A percentile compares a stretch with the other conserved stretches of the same genome.
Conservation (phyloP, 92 coral and sea anemone species). For the Epizoanthus scotinus region DNA sequence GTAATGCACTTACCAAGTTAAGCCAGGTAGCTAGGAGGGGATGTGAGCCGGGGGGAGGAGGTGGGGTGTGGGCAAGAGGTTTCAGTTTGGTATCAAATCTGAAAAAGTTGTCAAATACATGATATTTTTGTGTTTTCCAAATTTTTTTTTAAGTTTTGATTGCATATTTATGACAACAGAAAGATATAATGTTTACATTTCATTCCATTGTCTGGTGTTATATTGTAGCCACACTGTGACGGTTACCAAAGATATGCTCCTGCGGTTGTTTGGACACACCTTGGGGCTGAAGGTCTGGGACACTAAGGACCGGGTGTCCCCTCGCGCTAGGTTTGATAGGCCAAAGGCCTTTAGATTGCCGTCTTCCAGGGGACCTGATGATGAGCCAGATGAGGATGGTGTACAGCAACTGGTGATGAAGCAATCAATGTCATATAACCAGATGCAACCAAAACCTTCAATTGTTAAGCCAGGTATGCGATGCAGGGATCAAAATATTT, state of each 20-base stretch:
- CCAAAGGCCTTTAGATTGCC: conserved; percentile 96
- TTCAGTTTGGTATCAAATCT: too few relatives aligned
- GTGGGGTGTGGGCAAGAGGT: too few relatives aligned
- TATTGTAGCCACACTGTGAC: conserved; percentile 67
- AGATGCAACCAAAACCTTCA: conserved; percentile 79
- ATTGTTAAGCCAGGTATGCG: conserved; percentile 20
- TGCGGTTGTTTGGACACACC: conserved; percentile 76
- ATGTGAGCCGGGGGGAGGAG: too few relatives aligned
- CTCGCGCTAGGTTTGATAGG: conserved; percentile 97
- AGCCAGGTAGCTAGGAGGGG: too few relatives aligned
- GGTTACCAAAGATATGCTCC: conserved; percentile 75
- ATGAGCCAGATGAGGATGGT: conserved; percentile 55
- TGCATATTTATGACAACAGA: too few relatives aligned
- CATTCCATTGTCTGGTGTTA: background rate
- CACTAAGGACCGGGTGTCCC: conserved; percentile 94
- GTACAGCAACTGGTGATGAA: conserved; percentile 77
- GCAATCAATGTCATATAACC: conserved; percentile 69
- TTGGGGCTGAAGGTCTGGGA: conserved; percentile 91
- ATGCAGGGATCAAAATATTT: too few relatives aligned
- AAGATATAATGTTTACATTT: too few relatives aligned
- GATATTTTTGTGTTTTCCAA: too few relatives aligned
- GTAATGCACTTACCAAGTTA: too few relatives aligned
- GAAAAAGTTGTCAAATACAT: too few relatives aligned
- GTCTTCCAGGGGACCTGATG: conserved; percentile 69
- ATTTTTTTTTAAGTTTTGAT: too few relatives aligned